Percentiles rank a stretch among this genome's conserved stretches.
Evolutionary conservation across 2,888 invertebrate species (phyloP).

Genomic region (Eubasilissa splendida): DNA sequence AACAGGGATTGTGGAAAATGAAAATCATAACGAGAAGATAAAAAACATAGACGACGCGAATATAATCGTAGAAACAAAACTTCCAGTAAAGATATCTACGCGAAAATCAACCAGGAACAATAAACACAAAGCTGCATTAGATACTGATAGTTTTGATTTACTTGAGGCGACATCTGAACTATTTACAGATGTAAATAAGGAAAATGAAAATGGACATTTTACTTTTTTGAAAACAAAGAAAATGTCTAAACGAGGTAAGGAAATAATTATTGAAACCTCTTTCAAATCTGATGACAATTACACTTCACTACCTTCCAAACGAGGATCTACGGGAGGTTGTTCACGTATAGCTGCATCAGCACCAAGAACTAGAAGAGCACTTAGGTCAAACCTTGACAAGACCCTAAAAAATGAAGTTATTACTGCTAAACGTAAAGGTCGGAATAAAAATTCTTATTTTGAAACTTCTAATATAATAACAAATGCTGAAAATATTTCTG

Average conservation of each 20-base stretch:
- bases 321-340: slow-evolving; percentile 38
- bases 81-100: slow-evolving; percentile 4
- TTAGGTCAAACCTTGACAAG: background rate
- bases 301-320: slow-evolving; percentile 37
- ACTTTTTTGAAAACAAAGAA: slow-evolving; percentile 18
- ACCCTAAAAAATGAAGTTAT: too few species aligned
- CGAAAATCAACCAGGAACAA: slow-evolving; percentile 27
- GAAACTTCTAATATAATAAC: background rate
- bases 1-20: background rate
- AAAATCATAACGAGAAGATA: background rate
- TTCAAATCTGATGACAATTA: background rate
- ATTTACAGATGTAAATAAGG: slow-evolving; percentile 10
- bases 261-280: background rate
- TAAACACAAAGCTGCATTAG: background rate
- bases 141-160: background rate
- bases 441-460: slow-evolving; percentile 3
- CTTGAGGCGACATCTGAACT: background rate
- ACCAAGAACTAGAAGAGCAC: slow-evolving; percentile 25
- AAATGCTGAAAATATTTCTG: background rate
- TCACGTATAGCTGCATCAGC: background rate
- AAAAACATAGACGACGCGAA: slow-evolving; percentile 1
- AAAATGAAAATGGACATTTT: slow-evolving; percentile 9
- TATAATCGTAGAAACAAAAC: background rate
- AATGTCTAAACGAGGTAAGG: slow-evolving; percentile 21
- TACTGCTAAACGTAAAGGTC: background rate